Base-by-base conservation (phyloP, 2,113 vertebrate genomes). In the Cheilinus undulatus region DNA sequence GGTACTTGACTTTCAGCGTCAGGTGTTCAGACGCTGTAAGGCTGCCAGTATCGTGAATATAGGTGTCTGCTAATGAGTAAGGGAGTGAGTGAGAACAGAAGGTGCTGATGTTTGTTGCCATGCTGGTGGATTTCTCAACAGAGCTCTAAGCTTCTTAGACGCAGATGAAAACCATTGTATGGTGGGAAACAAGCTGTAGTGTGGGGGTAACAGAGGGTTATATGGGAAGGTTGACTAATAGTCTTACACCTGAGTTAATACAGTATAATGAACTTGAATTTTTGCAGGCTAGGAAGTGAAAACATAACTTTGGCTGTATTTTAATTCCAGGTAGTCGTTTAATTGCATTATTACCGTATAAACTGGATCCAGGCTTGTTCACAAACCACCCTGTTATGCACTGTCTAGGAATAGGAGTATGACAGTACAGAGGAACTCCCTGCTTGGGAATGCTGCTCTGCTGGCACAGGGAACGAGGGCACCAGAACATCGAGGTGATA, bases 391-490 rank as follows among this genome's bases (percentile, higher is more conserved):
- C 60, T 14, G 46, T 65, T 74, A 36, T 27, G 54, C 52, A 43
- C 59, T 63, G 36, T 78, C 53, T 69, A 74, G 76, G 69, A 86
- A 81, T 24, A 74, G 72, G 53, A 73, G 59, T 32, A 26, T 76
- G 73, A 68, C 65, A 77, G 61, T 53, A 52, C 67, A 65, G 73
- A 73, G 86, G 73, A 87, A 84, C 86, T 88, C 82, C 86, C 77
- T 78, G 79, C 61, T 86, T 60, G 79, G 83, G 88, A 89, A 88
- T 86, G 84, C 71, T 77, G 78, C 75, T 72, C 52, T 76, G 75
- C 82, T 78, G 76, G 69, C 82, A 68, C 57, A n/a, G 63, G 36
- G 63, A 79, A 65, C 19, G n/a, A 73, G 23, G 57, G 49, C 80
- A 56, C 28, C 73, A 62, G 58, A 69, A 40, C 49, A 40, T 61